Evolutionary conservation across 2,113 vertebrate species (phyloP).

Genomic region (Grantiella picta): DNA sequence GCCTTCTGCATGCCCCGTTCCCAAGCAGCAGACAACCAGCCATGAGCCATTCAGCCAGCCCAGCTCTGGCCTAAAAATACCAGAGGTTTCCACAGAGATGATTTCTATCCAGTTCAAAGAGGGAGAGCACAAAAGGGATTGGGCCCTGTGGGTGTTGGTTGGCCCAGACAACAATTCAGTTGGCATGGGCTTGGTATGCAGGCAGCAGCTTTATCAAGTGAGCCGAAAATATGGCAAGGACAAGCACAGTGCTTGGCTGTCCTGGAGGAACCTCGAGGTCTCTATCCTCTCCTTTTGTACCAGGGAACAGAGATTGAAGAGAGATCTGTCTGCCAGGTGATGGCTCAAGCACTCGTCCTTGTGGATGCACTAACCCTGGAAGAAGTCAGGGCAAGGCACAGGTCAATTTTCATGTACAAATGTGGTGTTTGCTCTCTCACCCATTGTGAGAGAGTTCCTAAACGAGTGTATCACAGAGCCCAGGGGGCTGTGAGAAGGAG

Average conservation of each 20-base stretch:
- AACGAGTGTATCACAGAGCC: accelerated
- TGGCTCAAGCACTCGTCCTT: background rate
- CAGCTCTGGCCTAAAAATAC: constrained; percentile 24
- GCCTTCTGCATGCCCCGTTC: background rate
- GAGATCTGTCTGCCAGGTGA: background rate
- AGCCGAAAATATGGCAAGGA: background rate
- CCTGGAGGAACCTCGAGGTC: background rate
- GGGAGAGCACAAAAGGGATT: constrained; percentile 4
- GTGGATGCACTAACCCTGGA: background rate
- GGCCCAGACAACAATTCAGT: background rate
- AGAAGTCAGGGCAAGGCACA: background rate
- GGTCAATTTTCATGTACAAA: background rate
- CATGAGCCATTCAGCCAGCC: background rate
- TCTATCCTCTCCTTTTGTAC: background rate
- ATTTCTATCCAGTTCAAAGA: constrained; percentile 5
- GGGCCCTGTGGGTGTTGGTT: background rate
- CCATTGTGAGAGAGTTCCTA: background rate
- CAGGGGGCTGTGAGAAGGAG: background rate
- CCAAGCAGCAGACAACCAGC: background rate
- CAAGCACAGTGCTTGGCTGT: background rate
- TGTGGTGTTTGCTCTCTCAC: background rate
- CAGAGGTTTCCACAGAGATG: background rate
- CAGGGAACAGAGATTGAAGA: background rate
- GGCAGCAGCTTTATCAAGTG: background rate
- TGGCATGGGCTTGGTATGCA: background rate